Conservation (phyloP, 2,113 vertebrate species). For the Dermatemys mawii region DNA sequence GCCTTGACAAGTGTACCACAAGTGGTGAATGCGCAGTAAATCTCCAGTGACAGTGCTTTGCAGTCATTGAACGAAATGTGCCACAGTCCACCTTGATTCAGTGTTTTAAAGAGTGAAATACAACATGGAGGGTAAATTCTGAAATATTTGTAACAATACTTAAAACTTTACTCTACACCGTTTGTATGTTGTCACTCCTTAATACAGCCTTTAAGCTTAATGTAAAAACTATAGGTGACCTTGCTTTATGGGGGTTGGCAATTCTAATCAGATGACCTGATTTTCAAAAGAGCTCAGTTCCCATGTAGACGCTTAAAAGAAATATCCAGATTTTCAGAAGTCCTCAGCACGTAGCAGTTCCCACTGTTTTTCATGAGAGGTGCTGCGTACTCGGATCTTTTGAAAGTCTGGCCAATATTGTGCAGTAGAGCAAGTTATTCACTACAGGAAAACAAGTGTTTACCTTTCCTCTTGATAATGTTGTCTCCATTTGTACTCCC, state of each 20-base stretch:
- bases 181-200: background rate
- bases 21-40: background rate
- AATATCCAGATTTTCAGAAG: background rate
- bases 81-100: background rate
- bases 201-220: background rate
- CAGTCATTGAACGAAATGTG: background rate
- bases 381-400: background rate
- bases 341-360: background rate
- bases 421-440: slow-evolving; percentile 11
- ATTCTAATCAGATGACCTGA: slow-evolving; percentile 6
- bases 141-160: background rate
- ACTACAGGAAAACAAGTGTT: background rate
- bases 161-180: background rate
- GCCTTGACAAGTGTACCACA: background rate
- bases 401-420: slow-evolving; percentile 1
- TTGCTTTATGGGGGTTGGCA: background rate
- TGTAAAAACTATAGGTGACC: background rate
- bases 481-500: background rate
- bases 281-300: background rate
- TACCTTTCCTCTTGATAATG: background rate
- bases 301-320: background rate
- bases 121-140: background rate
- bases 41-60: background rate
- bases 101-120: slow-evolving; percentile 7
- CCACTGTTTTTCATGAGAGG: background rate